These are phyloP conservation scores for Acanthosepion lycidas DNA, from an alignment of 2,888 invertebrate species.

Conservation along the genomic window DNA sequence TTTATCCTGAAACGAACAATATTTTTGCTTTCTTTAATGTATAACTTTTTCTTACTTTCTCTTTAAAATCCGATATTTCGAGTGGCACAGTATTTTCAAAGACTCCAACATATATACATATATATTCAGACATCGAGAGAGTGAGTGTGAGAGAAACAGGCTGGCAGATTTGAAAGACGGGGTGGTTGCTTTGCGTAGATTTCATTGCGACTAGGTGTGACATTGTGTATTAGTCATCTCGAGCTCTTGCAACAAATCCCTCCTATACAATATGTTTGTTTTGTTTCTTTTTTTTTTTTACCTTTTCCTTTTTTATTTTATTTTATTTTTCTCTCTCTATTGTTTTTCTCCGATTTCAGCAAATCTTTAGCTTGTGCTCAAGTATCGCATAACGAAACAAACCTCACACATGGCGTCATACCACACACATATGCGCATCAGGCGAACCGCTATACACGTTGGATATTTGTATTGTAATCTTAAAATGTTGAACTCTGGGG, in stretches of 20 bases:
- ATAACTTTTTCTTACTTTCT: no score
- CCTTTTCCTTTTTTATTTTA: neutral
- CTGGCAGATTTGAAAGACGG: no score
- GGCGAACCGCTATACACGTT: neutral
- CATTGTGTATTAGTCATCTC: neutral
- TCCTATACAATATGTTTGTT: no score
- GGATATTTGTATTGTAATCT: neutral
- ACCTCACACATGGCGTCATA: neutral
- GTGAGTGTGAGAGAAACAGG: no score
- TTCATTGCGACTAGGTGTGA: neutral
- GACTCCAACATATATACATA: no score
- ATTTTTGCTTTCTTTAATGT: no score
- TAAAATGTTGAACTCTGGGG: neutral
- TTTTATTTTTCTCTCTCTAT: neutral
- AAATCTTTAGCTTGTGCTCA: neutral
- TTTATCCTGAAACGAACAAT: no score
- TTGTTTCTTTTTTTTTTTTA: no score
- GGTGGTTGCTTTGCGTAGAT: neutral
- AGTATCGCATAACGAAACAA: neutral
- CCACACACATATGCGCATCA: neutral
- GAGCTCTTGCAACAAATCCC: no score
- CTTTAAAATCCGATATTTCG: no score
- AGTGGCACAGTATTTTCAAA: no score
- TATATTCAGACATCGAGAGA: no score
- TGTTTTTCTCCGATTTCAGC: neutral